Evolutionary conservation across 1,140 invertebrate genomes (phyloP).

Genomic region (Ectropis grisescens): DNA sequence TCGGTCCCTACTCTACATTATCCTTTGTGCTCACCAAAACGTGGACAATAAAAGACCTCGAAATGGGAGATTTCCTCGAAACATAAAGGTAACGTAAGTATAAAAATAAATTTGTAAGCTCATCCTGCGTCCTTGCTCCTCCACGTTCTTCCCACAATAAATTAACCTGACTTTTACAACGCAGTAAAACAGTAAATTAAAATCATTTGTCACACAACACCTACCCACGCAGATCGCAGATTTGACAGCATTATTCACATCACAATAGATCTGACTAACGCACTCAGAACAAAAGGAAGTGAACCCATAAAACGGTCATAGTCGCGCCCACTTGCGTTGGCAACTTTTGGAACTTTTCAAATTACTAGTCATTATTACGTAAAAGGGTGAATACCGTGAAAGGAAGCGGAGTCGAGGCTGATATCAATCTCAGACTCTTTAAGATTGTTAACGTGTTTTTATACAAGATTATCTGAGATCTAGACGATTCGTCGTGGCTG

Average conservation of each 20-base stretch:
- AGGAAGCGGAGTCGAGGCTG: background rate
- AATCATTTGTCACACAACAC: slow-evolving; percentile 6
- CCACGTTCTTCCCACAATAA: slow-evolving; percentile 1
- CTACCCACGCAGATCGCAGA: no score
- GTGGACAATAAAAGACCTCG: no score
- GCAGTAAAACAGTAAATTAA: slow-evolving; percentile 4
- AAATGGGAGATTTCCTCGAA: no score
- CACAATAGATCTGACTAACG: background rate
- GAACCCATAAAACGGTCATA: slow-evolving; percentile 14
- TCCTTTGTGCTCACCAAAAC: no score
- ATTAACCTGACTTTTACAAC: background rate
- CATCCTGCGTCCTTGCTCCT: no score
- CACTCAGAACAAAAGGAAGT: slow-evolving; percentile 6
- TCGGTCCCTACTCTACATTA: no score
- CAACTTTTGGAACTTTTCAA: slow-evolving; percentile 2
- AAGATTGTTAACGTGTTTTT: no score
- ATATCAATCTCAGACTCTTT: background rate
- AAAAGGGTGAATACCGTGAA: slow-evolving; percentile 16
- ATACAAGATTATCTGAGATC: slow-evolving; percentile 13
- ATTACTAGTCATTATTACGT: slow-evolving; percentile 6
- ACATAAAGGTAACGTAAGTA: no score
- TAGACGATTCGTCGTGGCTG: slow-evolving; percentile 12
- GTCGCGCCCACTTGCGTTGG: slow-evolving; percentile 5
- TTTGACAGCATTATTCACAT: background rate
- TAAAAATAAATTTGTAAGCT: no score